Evolutionary conservation across 2,888 invertebrate species (phyloP).

Genomic region (Drosophila aldrichi): DNA sequence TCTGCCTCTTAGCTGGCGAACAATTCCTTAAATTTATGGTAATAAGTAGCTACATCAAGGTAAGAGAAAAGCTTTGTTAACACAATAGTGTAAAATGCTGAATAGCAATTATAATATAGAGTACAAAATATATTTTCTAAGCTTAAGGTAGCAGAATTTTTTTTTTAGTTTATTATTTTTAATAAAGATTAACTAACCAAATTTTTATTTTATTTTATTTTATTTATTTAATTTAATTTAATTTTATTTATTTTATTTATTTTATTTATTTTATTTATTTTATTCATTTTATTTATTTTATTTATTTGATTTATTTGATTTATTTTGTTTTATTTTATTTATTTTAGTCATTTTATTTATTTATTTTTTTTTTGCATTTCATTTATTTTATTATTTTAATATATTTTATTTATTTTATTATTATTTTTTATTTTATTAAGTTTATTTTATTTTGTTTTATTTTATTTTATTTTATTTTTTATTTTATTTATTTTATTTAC

Average conservation of each 20-base stretch:
- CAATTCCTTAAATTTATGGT: constrained; percentile 14
- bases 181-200: background rate
- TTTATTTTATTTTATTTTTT: background rate
- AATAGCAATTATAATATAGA: background rate
- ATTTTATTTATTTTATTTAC: no score
- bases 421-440: no score
- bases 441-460: no score
- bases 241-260: no score
- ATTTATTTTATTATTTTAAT: no score
- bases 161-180: background rate
- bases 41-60: background rate
- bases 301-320: no score
- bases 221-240: no score
- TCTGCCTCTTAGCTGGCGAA: background rate
- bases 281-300: background rate
- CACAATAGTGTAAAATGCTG: background rate
- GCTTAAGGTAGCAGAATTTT: background rate
- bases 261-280: background rate
- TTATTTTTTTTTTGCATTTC: no score
- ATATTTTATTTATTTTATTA: background rate
- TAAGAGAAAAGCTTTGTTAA: background rate
- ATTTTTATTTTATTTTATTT: background rate
- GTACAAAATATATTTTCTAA: background rate
- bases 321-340: no score
- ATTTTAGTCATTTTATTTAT: background rate